Base-by-base conservation (phyloP, 1,140 invertebrate genomes). In the Ephestia elutella region DNA sequence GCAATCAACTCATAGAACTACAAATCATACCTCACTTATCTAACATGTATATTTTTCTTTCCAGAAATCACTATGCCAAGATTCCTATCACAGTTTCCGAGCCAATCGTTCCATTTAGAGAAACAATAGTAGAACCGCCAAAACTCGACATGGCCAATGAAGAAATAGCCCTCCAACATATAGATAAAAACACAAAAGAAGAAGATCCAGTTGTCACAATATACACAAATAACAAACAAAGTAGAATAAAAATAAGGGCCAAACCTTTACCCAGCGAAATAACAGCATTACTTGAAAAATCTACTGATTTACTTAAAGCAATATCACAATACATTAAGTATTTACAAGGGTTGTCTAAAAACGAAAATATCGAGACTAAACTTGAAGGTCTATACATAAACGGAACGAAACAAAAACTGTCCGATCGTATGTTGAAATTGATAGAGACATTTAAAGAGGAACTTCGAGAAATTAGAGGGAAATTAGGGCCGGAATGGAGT, bases 81-180 rank as follows among this genome's bases (percentile, higher is more conserved):
- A 92, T 98, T 58, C 93, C 96, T 38, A 90, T 99, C 9, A 94
- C 94, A 66, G 96, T 96, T 0, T 99, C 98, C 0, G 93, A 96
- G 71, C 98, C 98, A 0, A 99, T 99, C 67, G 97, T 99, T 2
- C 96, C 98, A 11, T 98, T 99, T 70, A 90, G 96, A 68, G 98
- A 99, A 87, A 99, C 98, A 0, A 92, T 99, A 61, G 92, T 99
- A 0, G 90, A 91, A 30, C 93, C 93, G 13, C 96, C 96, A 0
- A 96, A 93, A 74, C 80, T 95, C 0, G 96, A 98, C 74, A 96
- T 96, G 95, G 93, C 96, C 0, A 97, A 98, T 82, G 96, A 97
- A 90, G 91, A 91, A 21, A 96, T 96, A 69, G 92, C 92, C 69
- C 65, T 89, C 4, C 85, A 90, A 71, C 89, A 89, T 63, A 66